Evolutionary conservation across 2,797 vertebrate genomes (phyloP), one percentile per base, ranked within the genome.

Genomic region (Heteromormyrus szaboi): DNA sequence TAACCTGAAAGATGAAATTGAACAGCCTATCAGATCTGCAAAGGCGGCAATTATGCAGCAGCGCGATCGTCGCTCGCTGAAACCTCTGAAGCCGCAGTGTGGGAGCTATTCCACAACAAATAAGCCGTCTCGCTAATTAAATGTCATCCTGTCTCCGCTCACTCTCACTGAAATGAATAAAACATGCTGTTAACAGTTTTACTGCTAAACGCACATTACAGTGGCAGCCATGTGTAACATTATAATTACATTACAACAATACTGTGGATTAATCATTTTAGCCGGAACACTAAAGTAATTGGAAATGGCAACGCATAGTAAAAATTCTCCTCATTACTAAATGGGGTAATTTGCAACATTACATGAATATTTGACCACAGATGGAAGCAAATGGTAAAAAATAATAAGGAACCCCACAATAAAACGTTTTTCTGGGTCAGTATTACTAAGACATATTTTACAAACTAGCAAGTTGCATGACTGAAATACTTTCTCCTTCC

Each of bases 231-330:
- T 68, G 62, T 68, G 62, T 68, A 68, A 68, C 62, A 68, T 68
- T 68, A 68, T 68, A 68, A 68, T 68, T 68, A 68, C 62, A 68
- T 68, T 68, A 68, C 62, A 68, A 68, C 62, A 68, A 68, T 68
- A 68, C 62, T 33, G 62, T 68, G 62, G 25, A 68, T 68, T 68
- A 68, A 68, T 68, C 62, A 68, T 68, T 68, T 68, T 68, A 68
- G 62, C 62, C 25, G 25, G 9, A 68, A 68, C 62, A 29, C 62
- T 68, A 68, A 29, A 68, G 62, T 33, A 68, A 68, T 68, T 68
- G 25, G 62, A 68, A 29, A 68, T 33, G 62, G 25, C 11, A 33
- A 68, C 62, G 9, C 25, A 29, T 68, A 68, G 62, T 65, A 68
- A 33, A 68, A 68, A 68, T 68, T 65, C 59, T 65, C 9, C 25